These are phyloP conservation scores for Parascotia fuliginaria DNA, from an alignment of 2,888 invertebrate genomes.

Conservation along the genomic window DNA sequence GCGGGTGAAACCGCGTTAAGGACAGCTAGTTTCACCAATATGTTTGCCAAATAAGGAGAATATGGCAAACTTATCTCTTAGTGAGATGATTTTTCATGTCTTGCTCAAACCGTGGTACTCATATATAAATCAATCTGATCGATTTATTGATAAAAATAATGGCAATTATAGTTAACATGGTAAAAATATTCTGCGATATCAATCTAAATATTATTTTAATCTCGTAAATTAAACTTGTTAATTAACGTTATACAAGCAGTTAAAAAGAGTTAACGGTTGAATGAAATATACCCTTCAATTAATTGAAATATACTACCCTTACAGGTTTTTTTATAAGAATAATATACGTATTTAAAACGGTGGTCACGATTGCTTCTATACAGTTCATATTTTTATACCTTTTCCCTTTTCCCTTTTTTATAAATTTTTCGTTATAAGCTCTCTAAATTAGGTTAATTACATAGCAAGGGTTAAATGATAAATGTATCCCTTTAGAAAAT, in stretches of 20 bases:
- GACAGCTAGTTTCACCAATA: too few relatives aligned
- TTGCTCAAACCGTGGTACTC: too few relatives aligned
- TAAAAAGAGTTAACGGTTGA: neutral
- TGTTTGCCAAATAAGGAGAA: too few relatives aligned
- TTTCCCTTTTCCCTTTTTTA: slow-evolving; percentile 41
- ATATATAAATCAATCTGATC: too few relatives aligned
- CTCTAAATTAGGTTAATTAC: slow-evolving; percentile 70
- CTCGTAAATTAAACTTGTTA: slow-evolving; percentile 28
- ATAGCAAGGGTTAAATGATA: slow-evolving; percentile 69
- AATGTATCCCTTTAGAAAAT: slow-evolving; percentile 70
- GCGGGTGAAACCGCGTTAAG: too few relatives aligned
- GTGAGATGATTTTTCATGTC: too few relatives aligned
- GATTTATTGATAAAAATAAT: too few relatives aligned
- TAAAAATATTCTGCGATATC: neutral
- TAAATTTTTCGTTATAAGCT: slow-evolving; percentile 44
- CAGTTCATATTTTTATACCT: slow-evolving; percentile 49
- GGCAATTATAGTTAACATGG: neutral
- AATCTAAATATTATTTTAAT: neutral
- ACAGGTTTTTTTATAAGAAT: slow-evolving; percentile 17
- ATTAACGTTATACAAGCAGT: slow-evolving; percentile 2
- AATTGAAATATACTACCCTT: too few relatives aligned
- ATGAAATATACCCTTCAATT: slow-evolving; percentile 14
- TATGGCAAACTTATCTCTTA: too few relatives aligned
- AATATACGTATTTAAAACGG: slow-evolving; percentile 41
- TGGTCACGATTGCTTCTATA: slow-evolving; percentile 46